Evolutionary conservation across 92 coral and sea anemone genomes (phyloP).

Genomic region (Umimayanthus kanabou): DNA sequence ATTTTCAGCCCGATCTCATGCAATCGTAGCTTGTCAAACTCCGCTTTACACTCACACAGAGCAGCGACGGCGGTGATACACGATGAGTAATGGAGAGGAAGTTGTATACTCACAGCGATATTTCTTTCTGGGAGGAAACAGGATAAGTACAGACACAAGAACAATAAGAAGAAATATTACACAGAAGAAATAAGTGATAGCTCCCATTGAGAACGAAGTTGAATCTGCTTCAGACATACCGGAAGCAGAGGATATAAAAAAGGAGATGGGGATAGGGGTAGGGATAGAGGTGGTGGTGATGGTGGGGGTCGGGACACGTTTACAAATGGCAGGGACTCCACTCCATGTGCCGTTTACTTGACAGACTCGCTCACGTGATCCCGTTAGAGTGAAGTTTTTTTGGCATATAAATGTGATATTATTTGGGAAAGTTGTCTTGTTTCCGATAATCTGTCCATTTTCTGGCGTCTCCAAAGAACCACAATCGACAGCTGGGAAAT

Average conservation of each 20-base stretch:
- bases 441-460: conserved; percentile 13
- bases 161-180: conserved; percentile 10
- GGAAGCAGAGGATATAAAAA: neutral
- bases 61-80: neutral
- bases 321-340: neutral
- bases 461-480: conserved; percentile 21
- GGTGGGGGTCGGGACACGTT: neutral
- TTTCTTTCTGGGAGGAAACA: conserved; percentile 28
- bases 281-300: neutral
- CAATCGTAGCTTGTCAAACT: too few relatives aligned
- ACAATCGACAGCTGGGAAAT: conserved; percentile 21
- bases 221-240: neutral
- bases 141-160: neutral
- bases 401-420: conserved; percentile 7
- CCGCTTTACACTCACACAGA: neutral
- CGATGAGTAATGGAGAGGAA: conserved; percentile 1
- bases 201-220: neutral
- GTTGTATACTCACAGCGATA: neutral
- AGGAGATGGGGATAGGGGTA: neutral
- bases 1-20: too few relatives aligned
- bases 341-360: conserved; percentile 35
- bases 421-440: conserved; percentile 25
- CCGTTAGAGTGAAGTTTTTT: conserved; percentile 3
- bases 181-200: neutral
- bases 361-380: conserved; percentile 38